Evolutionary conservation across 2,888 invertebrate species (phyloP).

Genomic region (Psylliodes chrysocephalus): DNA sequence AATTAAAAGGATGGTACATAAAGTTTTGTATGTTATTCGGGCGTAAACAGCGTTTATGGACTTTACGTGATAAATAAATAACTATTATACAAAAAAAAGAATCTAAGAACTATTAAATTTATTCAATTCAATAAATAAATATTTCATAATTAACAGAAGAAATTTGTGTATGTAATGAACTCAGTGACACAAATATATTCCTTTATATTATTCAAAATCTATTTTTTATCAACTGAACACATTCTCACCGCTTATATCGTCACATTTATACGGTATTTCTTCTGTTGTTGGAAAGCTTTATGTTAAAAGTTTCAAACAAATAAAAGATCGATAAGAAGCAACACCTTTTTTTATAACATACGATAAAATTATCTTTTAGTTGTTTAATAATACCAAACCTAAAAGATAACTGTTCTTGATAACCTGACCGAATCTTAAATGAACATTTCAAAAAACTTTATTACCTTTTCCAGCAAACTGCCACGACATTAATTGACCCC

Average conservation of each 20-base stretch:
- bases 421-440: constrained; percentile 29
- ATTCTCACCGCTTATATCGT: background rate
- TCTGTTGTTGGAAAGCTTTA: background rate
- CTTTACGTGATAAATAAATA: too few relatives aligned
- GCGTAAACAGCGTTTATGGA: too few relatives aligned
- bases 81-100: too few relatives aligned
- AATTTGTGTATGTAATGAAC: too few relatives aligned
- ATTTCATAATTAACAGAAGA: too few relatives aligned
- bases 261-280: background rate
- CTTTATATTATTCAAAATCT: too few relatives aligned
- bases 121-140: too few relatives aligned
- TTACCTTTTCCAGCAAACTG: constrained; percentile 34
- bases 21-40: too few relatives aligned
- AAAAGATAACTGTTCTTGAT: constrained; percentile 30
- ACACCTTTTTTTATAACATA: constrained; percentile 26
- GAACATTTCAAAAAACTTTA: constrained; percentile 38
- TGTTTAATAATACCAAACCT: constrained; percentile 21
- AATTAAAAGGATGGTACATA: too few relatives aligned
- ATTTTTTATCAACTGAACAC: background rate
- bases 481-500: constrained; percentile 47
- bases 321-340: constrained; percentile 17
- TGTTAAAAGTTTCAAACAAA: constrained; percentile 30
- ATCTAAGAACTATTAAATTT: too few relatives aligned
- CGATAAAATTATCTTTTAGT: constrained; percentile 32
- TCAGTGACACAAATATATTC: too few relatives aligned